phyloP scores from a whole-genome alignment of 2,888 invertebrate species.

The Plebejus argus region DNA sequence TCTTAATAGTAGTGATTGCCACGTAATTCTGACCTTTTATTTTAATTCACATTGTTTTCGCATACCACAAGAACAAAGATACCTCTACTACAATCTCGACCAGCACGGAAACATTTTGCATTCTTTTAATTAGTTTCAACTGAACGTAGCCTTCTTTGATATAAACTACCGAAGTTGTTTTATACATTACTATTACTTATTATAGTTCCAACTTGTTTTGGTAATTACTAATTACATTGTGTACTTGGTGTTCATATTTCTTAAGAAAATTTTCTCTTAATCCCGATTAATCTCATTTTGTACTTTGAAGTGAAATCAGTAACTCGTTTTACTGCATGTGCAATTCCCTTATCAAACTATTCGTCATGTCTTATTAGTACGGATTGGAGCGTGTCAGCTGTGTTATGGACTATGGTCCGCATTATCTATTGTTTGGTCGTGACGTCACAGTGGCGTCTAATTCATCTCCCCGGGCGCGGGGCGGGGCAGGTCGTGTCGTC shows the following conservation, averaged over 20 bases:
- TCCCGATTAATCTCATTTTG: too few species aligned
- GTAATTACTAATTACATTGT: not conserved
- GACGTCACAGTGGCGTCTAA: slow-evolving; percentile 28
- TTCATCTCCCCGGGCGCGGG: not conserved
- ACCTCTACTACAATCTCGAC: not conserved
- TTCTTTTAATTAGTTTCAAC: not conserved
- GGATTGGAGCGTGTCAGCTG: slow-evolving; percentile 1
- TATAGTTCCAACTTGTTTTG: not conserved
- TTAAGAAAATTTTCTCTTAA: too few species aligned
- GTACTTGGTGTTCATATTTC: not conserved
- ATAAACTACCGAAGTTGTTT: not conserved
- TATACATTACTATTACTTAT: not conserved
- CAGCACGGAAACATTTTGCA: not conserved
- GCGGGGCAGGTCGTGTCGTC: not conserved
- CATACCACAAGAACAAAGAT: not conserved
- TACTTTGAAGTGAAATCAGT: not conserved
- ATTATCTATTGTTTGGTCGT: slow-evolving; percentile 16
- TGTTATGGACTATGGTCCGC: slow-evolving; percentile 6
- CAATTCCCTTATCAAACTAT: not conserved
- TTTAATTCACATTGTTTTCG: not conserved
- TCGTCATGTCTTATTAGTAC: not conserved
- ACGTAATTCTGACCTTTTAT: not conserved
- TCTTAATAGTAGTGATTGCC: not conserved
- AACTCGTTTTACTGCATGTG: not conserved
- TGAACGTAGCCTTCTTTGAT: not conserved